phyloP scores from a whole-genome alignment of 1,140 invertebrate genomes.

The Antheraea pernyi region DNA sequence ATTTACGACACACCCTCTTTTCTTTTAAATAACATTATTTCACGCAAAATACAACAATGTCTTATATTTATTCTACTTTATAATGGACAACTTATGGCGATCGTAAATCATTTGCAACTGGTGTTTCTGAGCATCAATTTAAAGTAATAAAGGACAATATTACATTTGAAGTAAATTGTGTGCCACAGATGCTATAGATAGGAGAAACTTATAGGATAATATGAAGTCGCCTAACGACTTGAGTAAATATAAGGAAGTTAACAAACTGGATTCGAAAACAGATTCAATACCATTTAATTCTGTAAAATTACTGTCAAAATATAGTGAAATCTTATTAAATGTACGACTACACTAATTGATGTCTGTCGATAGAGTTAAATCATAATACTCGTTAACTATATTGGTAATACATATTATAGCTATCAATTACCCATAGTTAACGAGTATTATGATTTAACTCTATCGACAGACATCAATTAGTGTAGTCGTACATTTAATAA shows the following conservation, averaged over 20 bases:
- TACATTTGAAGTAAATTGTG: slow-evolving; percentile 37
- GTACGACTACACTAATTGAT: too few species aligned
- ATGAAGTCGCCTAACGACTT: neutral
- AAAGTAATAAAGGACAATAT: slow-evolving; percentile 40
- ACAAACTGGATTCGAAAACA: neutral
- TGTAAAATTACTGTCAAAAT: neutral
- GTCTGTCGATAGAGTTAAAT: too few species aligned
- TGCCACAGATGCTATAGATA: slow-evolving; percentile 27
- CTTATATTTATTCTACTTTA: neutral
- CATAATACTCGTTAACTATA: too few species aligned
- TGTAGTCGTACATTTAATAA: too few species aligned
- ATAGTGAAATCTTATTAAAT: too few species aligned
- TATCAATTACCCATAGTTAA: too few species aligned
- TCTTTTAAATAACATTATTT: too few species aligned
- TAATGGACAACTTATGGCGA: neutral
- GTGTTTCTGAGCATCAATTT: slow-evolving; percentile 41
- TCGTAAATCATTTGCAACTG: slow-evolving; percentile 37
- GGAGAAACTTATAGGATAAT: neutral
- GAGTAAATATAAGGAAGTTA: neutral
- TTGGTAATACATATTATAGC: too few species aligned
- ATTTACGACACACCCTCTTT: too few species aligned
- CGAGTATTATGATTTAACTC: too few species aligned
- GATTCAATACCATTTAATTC: neutral
- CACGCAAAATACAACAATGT: too few species aligned
- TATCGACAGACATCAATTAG: too few species aligned